Percentiles rank a stretch among this genome's conserved stretches.
Evolutionary conservation across 2,888 invertebrate genomes (phyloP).

Genomic region (Xanthia icteritia): DNA sequence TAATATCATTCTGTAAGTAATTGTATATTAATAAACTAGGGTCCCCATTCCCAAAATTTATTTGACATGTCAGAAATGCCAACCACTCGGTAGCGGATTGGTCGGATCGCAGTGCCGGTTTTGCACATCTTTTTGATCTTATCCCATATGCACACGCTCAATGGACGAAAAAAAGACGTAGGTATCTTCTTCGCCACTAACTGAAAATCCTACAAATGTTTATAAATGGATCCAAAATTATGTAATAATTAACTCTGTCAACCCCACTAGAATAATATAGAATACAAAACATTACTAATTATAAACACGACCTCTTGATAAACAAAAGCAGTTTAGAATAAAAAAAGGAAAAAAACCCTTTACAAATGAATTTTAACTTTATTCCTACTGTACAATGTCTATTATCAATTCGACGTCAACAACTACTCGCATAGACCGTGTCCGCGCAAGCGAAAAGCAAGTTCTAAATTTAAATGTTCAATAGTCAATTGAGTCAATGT

Average conservation of each 20-base stretch:
- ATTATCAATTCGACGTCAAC: background rate
- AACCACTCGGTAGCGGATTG: no score
- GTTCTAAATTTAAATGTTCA: slow-evolving; percentile 67
- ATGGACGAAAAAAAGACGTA: no score
- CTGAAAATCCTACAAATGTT: no score
- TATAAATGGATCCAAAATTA: background rate
- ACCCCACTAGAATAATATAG: background rate
- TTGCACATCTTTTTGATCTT: no score
- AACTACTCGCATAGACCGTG: slow-evolving; percentile 33
- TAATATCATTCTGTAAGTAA: no score
- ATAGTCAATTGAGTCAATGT: slow-evolving; percentile 53
- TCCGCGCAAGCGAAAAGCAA: slow-evolving; percentile 54
- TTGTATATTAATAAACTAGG: no score
- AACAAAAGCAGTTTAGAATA: slow-evolving; percentile 27
- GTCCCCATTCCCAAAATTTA: no score
- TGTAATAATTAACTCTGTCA: background rate
- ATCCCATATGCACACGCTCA: no score
- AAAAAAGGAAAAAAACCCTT: slow-evolving; percentile 8
- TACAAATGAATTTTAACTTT: slow-evolving; percentile 21
- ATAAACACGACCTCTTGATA: slow-evolving; percentile 36
- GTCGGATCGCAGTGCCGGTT: no score
- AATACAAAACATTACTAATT: slow-evolving; percentile 26
- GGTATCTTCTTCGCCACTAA: no score
- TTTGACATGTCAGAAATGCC: no score
- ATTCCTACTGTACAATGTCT: background rate